phyloP scores from a whole-genome alignment of 2,797 vertebrate species.

The Geotrypetes seraphini region DNA sequence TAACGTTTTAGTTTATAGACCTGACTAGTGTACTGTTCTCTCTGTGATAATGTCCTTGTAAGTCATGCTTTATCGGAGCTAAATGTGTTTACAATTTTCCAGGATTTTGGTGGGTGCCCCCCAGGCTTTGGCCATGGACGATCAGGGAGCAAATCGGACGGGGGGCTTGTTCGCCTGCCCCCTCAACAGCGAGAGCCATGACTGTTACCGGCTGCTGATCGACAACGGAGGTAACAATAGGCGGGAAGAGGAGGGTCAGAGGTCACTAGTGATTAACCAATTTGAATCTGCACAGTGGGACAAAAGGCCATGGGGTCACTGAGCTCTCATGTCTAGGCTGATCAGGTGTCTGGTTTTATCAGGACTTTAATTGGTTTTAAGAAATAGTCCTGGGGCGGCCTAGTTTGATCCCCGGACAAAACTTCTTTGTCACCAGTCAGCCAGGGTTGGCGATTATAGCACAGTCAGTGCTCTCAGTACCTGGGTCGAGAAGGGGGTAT shows the following conservation, averaged over 20 bases:
- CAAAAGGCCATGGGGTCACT: background rate
- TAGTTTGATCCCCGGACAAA: no score
- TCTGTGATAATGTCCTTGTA: no score
- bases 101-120: conserved; percentile 89
- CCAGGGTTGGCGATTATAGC: no score
- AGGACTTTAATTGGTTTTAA: no score
- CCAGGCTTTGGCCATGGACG: conserved; percentile 62
- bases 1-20: no score
- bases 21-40: no score
- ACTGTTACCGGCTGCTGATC: conserved; percentile 80
- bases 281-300: background rate
- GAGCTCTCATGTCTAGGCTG: background rate
- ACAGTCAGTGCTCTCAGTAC: no score
- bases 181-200: conserved; percentile 66
- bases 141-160: conserved; percentile 59
- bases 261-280: background rate
- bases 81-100: background rate
- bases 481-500: no score
- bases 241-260: background rate
- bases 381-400: no score
- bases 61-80: no score
- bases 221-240: conserved; percentile 63
- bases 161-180: conserved; percentile 86
- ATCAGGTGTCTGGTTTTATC: no score
- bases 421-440: no score